Base-by-base conservation (phyloP, 2,113 vertebrate species). In the Romanogobio albipinnatus region DNA sequence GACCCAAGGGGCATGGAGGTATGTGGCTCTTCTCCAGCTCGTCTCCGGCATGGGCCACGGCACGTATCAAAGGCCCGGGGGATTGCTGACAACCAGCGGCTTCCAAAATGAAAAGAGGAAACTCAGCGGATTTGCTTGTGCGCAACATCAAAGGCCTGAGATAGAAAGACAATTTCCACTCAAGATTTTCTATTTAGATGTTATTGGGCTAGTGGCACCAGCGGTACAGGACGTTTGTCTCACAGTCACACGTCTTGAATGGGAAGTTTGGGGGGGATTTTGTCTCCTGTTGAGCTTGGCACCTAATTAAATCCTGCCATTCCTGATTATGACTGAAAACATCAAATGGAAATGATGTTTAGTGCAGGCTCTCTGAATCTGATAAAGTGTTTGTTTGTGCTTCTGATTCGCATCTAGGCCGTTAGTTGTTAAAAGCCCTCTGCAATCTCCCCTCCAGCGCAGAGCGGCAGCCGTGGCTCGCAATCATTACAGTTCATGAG, bases 1-100 rank as follows among this genome's bases (percentile, higher is more conserved):
- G 76, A 82, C 36, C 62, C 83, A 70, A 39, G 83, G 56, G 79
- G 85, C 71, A 79, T n/a, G n/a, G 79, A 66, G 80, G 87, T 85
- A 91, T 87, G 82, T 88, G 88, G 84, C 76, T 78, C 53, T 70
- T 75, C 81, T 88, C 86, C 85, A 88, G 56, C 75, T 68, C 17
- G 43, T 83, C 78, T 86, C 79, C 19, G 64, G 88, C 89, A 88
- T 90, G 90, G 88, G 88, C 85, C 62, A 75, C 5, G 56, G 89
- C 90, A 90, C 90, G 89, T 90, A 90, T 88, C 78, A 70, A 22
- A 84, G 76, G 39, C 87, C 86, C 89, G 56, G n/a, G 87, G 89
- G 86, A 89, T 47, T 82, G 66, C 74, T 22, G 26, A 81, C 84
- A 86, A 83, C 83, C 85, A 84, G 81, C 86, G 86, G 85, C 82